Evolutionary conservation across 2,888 invertebrate genomes (phyloP), one percentile per base, ranked within the genome.

Genomic region (Chrysotoxum bicinctum): DNA sequence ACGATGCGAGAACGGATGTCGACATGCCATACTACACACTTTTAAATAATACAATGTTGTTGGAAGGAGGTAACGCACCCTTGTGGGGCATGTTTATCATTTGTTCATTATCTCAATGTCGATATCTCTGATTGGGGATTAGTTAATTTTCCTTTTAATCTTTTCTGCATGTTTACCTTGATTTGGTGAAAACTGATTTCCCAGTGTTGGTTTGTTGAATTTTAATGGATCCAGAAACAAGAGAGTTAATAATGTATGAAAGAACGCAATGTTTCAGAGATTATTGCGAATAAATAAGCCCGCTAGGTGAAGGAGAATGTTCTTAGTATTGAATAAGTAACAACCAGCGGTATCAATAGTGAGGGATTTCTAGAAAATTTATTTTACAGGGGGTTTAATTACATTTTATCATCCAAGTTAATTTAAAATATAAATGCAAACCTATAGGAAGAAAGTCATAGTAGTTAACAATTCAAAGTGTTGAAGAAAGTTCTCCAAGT

Each of bases 111-210:
- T 66, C 73, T 48, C 4, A 10, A n/a, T 35, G 40, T 62, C 48
- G 69, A 70, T 84, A 79, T 83, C 79, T 78, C 74, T 74, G 83
- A 78, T 78, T 83, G 74, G 21, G 56, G 66, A 58, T 77, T 52
- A 82, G 37, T 43, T 52, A 45, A 12, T 37, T 54, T 32, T 52
- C 58, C 66, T 35, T 66, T 21, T 32, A 14, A 23, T 62, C 19
- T 45, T 21, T 12, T 21, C 7, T 32, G 0, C 8, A 50, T 21
- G 19, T 14, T 14, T 23, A 50, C 21, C 9, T 48, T 66, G 32
- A 35, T 50, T 66, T 21, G 10, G 35, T 1, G 14, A 50, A 66
- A 48, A 48, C 32, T 79, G 74, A 69, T 69, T 78, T 78, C 30
- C 56, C 68, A 78, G 26, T 70, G 56, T 69, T 74, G 58, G 21